Conservation (phyloP, 64 coral and sea anemone genomes). For the Porites australiensis region DNA sequence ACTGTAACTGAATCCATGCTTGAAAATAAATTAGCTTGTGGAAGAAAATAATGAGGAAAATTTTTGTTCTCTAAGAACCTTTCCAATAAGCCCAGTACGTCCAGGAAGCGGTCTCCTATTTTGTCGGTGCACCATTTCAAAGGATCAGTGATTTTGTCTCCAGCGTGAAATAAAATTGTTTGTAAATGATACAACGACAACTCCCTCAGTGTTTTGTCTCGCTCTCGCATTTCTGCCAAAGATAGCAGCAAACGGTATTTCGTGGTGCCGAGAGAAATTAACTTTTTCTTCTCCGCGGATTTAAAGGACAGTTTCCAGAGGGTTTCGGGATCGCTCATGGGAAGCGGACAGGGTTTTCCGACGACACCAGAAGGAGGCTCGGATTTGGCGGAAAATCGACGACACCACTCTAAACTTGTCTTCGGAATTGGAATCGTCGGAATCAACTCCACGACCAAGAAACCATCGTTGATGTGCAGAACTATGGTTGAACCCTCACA, state of each 20-base stretch:
- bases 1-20: conserved; percentile 66
- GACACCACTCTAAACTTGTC: conserved; percentile 43
- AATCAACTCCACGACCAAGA: conserved; percentile 80
- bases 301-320: conserved; percentile 85
- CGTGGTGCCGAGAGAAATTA: conserved; percentile 30
- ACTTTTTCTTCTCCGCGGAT: conserved; percentile 63
- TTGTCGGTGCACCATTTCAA: conserved; percentile 58
- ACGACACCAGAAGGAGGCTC: conserved; percentile 62
- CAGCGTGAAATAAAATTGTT: conserved; percentile 58
- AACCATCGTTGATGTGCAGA: conserved; percentile 66
- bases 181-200: conserved; percentile 76
- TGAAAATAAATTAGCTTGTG: conserved; percentile 48
- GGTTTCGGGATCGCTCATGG: conserved; percentile 83
- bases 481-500: conserved; percentile 81
- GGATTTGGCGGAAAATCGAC: conserved; percentile 46
- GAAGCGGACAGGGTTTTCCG: conserved; percentile 63
- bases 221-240: conserved; percentile 66
- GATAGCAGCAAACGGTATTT: conserved; percentile 55
- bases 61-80: conserved; percentile 56
- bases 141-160: conserved; percentile 61
- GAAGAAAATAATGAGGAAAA: conserved; percentile 79
- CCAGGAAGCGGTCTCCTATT: conserved; percentile 71
- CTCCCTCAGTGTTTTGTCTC: conserved; percentile 67
- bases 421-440: conserved; percentile 58
- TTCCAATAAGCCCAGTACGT: conserved; percentile 66